Base-by-base conservation (phyloP, 1,140 invertebrate species). In the Mesaphorura yosii region DNA sequence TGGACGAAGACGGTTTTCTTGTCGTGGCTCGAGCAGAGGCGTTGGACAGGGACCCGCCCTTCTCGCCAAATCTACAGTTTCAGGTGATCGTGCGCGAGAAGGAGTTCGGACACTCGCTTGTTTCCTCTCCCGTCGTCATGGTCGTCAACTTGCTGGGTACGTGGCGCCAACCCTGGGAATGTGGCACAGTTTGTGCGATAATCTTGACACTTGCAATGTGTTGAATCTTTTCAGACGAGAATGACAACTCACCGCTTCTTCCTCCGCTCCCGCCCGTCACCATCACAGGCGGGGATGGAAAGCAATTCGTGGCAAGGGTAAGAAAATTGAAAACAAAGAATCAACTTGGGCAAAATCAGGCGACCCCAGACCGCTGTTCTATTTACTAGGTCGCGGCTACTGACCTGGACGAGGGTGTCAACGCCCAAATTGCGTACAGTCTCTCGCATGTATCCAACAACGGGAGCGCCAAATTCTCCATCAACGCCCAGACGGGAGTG, bases 371-470 rank as follows among this genome's bases (percentile, higher is more conserved):
- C 7, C 40, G 6, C 17, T 12, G 7, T 41, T 7, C 12, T 48
- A 58, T 45, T 15, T 44, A 51, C 7, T 55, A 79, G 77, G 77
- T 90, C 37, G 72, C 81, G 62, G 88, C 86, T 0, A 81, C 78
- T 2, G 88, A 93, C 64, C 86, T 86, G 60, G 88, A 92, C 66
- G 79, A 82, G 61, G 86, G 84, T 34, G 78, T 82, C 52, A 88
- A 89, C 68, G 85, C 86, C 1, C 76, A 79, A 41, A 77, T 91
- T 44, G 78, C 77, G 5, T 92, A 89, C 71, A 81, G 78, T 53
- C 85, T 92, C 53, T 84, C 86, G 66, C 86, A 90, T 68, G 84
- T 91, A 3, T 88, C 86, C 31, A 91, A 90, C 67, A 89, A 88
- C 66, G 88, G 87, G 1, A 74, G 77, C 29, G 82, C 81, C 46